A percentile compares a stretch with the other conserved stretches of the same genome.
Conservation (phyloP, 2,113 vertebrate species). For the Quiscalus mexicanus region DNA sequence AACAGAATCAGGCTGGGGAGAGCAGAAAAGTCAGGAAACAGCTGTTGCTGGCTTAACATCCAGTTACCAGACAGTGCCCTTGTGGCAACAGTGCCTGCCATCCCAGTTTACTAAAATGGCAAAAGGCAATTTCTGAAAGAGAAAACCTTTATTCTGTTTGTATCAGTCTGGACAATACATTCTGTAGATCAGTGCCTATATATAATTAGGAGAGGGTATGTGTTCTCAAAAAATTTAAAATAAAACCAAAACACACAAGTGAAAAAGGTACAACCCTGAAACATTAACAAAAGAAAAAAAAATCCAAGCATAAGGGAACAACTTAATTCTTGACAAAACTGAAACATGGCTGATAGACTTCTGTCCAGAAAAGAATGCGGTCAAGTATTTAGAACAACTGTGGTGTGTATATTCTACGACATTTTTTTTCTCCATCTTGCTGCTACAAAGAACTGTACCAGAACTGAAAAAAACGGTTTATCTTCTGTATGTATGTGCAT, state of each 20-base stretch:
- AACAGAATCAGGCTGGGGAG: constrained; percentile 24
- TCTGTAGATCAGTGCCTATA: background rate
- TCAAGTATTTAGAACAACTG: background rate
- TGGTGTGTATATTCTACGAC: background rate
- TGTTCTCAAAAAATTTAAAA: background rate
- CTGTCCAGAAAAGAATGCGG: background rate
- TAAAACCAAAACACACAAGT: background rate
- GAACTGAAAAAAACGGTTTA: background rate
- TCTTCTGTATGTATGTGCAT: background rate
- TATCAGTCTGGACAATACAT: background rate
- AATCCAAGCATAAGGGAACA: background rate
- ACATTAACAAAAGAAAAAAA: background rate
- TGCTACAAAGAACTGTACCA: background rate
- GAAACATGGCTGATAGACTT: background rate
- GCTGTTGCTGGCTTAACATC: constrained; percentile 34
- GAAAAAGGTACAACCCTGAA: background rate
- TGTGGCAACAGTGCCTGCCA: background rate
- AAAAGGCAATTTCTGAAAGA: background rate
- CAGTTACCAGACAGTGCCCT: background rate
- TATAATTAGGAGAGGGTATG: background rate
- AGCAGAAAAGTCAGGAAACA: constrained; percentile 37
- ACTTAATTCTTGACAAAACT: background rate
- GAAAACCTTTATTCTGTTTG: background rate
- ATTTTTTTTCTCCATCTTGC: background rate
- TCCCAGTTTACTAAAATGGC: background rate